These are phyloP conservation scores for Andricus grossulariae DNA, from an alignment of 1,140 invertebrate genomes.

Conservation along the genomic window DNA sequence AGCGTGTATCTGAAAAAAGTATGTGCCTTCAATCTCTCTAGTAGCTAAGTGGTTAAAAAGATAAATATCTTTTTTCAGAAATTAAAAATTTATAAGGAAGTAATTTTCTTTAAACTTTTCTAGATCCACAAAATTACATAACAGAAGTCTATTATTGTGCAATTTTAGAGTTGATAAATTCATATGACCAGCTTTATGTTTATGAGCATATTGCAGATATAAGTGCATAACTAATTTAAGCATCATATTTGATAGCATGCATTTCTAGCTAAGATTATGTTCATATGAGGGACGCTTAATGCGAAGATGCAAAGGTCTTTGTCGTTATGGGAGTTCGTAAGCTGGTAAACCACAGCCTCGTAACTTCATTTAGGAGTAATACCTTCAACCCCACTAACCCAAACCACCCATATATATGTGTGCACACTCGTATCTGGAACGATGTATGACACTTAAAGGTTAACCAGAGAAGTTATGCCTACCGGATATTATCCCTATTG, in stretches of 20 bases:
- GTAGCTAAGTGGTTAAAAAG: too few species aligned
- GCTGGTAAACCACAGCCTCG: conserved; percentile 12
- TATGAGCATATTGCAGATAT: too few species aligned
- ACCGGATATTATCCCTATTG: conserved; percentile 15
- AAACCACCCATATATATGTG: not conserved
- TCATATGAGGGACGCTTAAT: not conserved
- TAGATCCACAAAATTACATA: too few species aligned
- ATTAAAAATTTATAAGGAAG: too few species aligned
- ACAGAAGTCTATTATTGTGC: too few species aligned
- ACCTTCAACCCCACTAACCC: conserved; percentile 15
- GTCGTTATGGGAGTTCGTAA: conserved; percentile 22
- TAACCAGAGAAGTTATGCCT: not conserved
- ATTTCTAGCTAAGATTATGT: not conserved
- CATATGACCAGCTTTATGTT: too few species aligned
- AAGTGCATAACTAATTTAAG: too few species aligned
- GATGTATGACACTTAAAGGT: not conserved
- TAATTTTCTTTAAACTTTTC: too few species aligned
- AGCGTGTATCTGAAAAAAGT: too few species aligned
- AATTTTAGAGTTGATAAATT: too few species aligned
- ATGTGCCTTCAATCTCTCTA: accelerated
- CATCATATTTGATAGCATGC: too few species aligned
- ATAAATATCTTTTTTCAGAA: too few species aligned
- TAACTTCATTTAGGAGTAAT: conserved; percentile 26
- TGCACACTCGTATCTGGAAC: not conserved
- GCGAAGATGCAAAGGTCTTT: conserved; percentile 2